Evolutionary conservation across 2,888 invertebrate genomes (phyloP).

Genomic region (Hybos culiciformis): DNA sequence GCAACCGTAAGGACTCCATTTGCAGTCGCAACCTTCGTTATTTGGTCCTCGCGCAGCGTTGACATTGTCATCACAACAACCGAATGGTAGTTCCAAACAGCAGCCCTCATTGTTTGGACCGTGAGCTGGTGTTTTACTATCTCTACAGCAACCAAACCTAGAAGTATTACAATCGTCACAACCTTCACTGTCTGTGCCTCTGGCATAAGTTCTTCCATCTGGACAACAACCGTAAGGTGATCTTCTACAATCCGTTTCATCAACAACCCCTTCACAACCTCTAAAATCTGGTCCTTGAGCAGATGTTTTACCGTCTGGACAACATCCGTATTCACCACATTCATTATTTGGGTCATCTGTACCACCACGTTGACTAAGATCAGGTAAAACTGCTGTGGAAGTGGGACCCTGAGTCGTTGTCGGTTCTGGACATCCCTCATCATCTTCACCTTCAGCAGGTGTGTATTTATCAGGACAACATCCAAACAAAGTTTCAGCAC

Average conservation of each 20-base stretch:
- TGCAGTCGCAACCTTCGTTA: conserved; percentile 66
- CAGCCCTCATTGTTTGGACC: conserved; percentile 74
- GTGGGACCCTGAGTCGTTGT: conserved; percentile 38
- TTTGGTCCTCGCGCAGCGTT: conserved; percentile 67
- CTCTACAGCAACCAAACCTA: conserved; percentile 76
- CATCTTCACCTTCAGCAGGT: conserved; percentile 58
- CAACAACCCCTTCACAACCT: conserved; percentile 20
- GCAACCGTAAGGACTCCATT: conserved; percentile 63
- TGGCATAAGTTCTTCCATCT: conserved; percentile 50
- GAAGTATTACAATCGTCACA: conserved; percentile 59
- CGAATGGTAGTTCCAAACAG: conserved; percentile 54
- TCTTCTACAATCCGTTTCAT: conserved; percentile 37
- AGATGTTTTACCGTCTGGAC: conserved; percentile 49
- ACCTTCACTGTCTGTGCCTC: conserved; percentile 56
- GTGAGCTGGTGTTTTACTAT: conserved; percentile 70
- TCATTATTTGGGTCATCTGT: conserved; percentile 29
- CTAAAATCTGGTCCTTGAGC: conserved; percentile 44
- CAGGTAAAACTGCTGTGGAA: conserved; percentile 17
- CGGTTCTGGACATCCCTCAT: conserved; percentile 62
- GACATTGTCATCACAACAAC: conserved; percentile 88
- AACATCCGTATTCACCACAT: conserved; percentile 48
- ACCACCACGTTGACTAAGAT: conserved; percentile 7
- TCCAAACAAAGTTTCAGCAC: conserved; percentile 68
- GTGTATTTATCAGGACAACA: conserved; percentile 73
- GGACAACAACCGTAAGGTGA: conserved; percentile 62